These are phyloP conservation scores for Laterallus jamaicensis DNA, from an alignment of 2,113 vertebrate genomes.

Conservation along the genomic window DNA sequence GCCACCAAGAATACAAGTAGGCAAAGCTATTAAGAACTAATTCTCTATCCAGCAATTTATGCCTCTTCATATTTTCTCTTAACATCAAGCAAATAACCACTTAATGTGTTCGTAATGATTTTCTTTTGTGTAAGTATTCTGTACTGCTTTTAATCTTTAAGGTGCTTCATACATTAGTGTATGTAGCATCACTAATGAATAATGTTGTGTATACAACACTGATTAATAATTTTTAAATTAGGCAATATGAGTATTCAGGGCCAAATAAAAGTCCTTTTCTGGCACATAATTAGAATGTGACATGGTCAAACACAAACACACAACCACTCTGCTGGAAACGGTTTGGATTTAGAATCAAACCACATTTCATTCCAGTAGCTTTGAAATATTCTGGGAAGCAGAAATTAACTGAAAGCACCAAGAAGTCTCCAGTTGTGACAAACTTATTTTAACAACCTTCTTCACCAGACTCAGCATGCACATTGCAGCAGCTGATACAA, in stretches of 20 bases:
- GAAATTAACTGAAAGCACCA: background rate
- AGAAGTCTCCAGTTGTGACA: background rate
- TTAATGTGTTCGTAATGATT: background rate
- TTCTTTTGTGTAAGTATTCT: background rate
- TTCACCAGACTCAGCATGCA: background rate
- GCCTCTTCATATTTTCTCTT: background rate
- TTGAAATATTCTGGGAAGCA: background rate
- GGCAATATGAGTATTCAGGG: background rate
- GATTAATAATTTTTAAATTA: background rate
- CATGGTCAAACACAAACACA: background rate
- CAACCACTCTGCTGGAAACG: background rate
- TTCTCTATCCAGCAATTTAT: background rate
- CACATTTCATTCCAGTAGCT: background rate
- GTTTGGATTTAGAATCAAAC: background rate
- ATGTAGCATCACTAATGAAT: background rate
- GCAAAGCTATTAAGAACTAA: background rate
- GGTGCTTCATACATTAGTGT: background rate
- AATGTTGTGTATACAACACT: background rate
- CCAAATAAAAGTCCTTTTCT: background rate
- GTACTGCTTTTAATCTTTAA: background rate
- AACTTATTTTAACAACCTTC: slow-evolving; percentile 4
- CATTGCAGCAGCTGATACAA: background rate
- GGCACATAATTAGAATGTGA: background rate
- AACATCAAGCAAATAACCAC: background rate
- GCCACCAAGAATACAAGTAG: background rate